These are phyloP conservation scores for Heteronetta atricapilla DNA, from an alignment of 2,113 vertebrate genomes.

Conservation along the genomic window DNA sequence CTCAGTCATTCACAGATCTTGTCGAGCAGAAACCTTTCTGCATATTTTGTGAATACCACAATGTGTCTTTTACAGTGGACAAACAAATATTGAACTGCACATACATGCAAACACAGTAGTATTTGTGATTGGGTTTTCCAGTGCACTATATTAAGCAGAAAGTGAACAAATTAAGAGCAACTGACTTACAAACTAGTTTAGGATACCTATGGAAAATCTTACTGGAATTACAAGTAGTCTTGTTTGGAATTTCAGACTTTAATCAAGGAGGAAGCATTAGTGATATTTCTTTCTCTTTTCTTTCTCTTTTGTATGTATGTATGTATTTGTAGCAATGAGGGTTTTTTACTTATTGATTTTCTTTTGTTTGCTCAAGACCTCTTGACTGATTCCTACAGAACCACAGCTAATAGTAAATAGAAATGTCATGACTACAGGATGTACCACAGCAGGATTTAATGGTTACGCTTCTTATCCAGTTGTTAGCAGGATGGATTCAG, in stretches of 20 bases:
- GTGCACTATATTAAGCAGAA: not conserved
- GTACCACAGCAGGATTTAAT: not conserved
- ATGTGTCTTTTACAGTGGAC: not conserved
- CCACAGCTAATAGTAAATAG: not conserved
- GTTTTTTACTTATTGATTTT: not conserved
- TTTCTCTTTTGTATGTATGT: not conserved
- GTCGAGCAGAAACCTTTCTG: not conserved
- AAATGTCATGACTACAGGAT: not conserved
- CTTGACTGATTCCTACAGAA: conserved; percentile 5
- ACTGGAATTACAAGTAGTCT: not conserved
- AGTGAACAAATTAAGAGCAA: not conserved
- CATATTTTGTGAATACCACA: not conserved
- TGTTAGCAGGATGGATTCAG: not conserved
- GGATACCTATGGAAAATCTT: not conserved
- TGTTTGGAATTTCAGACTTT: not conserved
- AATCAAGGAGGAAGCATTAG: not conserved
- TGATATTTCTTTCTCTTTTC: not conserved
- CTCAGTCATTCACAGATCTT: not conserved
- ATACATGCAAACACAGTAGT: not conserved
- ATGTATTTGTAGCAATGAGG: not conserved
- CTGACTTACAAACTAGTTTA: not conserved
- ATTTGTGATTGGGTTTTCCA: not conserved
- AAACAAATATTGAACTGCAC: not conserved
- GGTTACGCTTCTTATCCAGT: not conserved
- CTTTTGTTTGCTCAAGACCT: conserved; percentile 8